Conservation (phyloP, 2,888 invertebrate species). For the Latrodectus elegans region DNA sequence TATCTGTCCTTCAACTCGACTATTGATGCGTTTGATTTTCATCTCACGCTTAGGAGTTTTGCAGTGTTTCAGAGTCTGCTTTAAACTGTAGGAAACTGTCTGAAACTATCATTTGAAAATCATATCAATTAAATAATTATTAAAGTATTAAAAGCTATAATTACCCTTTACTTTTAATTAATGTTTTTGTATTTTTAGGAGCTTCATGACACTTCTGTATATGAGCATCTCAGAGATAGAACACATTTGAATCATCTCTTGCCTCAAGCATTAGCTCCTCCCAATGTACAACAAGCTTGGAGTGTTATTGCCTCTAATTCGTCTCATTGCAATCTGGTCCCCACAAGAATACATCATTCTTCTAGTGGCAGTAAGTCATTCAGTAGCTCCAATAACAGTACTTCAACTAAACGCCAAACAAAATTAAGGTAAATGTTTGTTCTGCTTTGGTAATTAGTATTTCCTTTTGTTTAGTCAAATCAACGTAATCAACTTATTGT, state of each 20-base stretch:
- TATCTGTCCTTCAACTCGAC: too few relatives aligned
- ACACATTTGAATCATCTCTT: conserved; percentile 70
- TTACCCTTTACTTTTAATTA: too few relatives aligned
- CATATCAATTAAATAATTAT: too few relatives aligned
- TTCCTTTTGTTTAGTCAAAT: too few relatives aligned
- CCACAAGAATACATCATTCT: conserved; percentile 73
- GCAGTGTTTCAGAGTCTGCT: too few relatives aligned
- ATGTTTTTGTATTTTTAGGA: conserved; percentile 74
- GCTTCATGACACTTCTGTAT: conserved; percentile 70
- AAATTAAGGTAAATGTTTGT: conserved; percentile 51
- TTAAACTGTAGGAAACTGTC: too few relatives aligned
- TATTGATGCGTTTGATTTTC: too few relatives aligned
- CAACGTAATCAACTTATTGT: too few relatives aligned
- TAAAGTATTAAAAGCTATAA: too few relatives aligned
- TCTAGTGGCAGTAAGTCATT: conserved; percentile 34
- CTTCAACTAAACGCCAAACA: conserved; percentile 70
- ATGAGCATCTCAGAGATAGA: conserved; percentile 71
- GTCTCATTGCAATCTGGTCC: conserved; percentile 51
- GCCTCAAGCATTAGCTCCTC: conserved; percentile 69
- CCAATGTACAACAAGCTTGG: conserved; percentile 71
- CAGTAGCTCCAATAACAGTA: conserved; percentile 18
- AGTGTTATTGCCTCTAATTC: conserved; percentile 68
- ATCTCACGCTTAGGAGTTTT: too few relatives aligned
- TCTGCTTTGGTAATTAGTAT: neutral
- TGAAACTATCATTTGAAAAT: too few relatives aligned